These are phyloP conservation scores for Teleiodes luculella DNA, from an alignment of 2,888 invertebrate genomes.

Conservation along the genomic window DNA sequence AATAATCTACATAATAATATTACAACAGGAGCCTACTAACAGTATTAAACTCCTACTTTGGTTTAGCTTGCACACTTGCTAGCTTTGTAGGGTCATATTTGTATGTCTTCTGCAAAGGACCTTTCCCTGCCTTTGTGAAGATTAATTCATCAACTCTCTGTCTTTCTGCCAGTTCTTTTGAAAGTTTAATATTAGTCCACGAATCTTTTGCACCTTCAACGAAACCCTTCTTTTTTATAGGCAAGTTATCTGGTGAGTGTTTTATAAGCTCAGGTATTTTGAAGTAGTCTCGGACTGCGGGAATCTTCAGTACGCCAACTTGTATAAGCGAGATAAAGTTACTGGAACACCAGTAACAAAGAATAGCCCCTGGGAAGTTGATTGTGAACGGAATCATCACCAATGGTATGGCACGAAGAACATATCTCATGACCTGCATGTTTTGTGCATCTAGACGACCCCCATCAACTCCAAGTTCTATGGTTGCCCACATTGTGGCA, in stretches of 20 bases:
- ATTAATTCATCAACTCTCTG: slow-evolving; percentile 86
- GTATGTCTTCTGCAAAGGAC: slow-evolving; percentile 92
- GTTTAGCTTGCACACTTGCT: slow-evolving; percentile 74
- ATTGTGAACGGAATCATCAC: slow-evolving; percentile 90
- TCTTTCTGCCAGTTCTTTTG: slow-evolving; percentile 87
- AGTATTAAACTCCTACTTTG: slow-evolving; percentile 53
- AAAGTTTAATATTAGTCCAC: slow-evolving; percentile 89
- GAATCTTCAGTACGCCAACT: slow-evolving; percentile 87
- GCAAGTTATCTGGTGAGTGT: slow-evolving; percentile 77
- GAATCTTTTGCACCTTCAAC: slow-evolving; percentile 88
- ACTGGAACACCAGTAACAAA: slow-evolving; percentile 93
- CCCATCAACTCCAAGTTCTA: slow-evolving; percentile 90
- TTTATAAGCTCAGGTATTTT: slow-evolving; percentile 83
- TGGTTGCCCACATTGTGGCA: slow-evolving; percentile 87
- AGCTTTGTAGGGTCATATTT: slow-evolving; percentile 88
- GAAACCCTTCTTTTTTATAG: slow-evolving; percentile 87
- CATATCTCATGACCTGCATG: slow-evolving; percentile 84
- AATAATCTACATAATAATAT: slow-evolving; percentile 14
- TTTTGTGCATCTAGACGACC: slow-evolving; percentile 82
- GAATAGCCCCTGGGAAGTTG: slow-evolving; percentile 92
- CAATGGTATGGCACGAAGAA: slow-evolving; percentile 86
- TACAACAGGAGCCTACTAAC: slow-evolving; percentile 2
- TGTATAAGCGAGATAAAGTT: slow-evolving; percentile 92
- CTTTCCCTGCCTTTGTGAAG: slow-evolving; percentile 91
- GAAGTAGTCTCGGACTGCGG: slow-evolving; percentile 85